phyloP scores from a whole-genome alignment of 2,797 vertebrate species.

The Emys orbicularis region DNA sequence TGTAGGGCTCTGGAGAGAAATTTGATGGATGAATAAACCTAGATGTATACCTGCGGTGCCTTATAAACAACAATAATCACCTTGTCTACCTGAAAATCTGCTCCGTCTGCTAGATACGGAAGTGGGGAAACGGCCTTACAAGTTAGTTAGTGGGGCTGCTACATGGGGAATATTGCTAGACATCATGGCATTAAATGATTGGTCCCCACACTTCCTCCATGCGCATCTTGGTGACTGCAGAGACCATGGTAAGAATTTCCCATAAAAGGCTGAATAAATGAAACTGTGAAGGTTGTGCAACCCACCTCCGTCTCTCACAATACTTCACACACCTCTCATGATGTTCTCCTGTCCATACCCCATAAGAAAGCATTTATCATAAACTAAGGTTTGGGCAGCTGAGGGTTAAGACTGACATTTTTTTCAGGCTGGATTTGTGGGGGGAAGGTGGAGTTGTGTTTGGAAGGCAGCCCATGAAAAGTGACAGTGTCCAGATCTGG shows the following conservation, averaged over 20 bases:
- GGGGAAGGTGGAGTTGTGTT: not conserved
- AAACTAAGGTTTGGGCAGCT: not conserved
- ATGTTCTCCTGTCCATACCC: too few relatives aligned
- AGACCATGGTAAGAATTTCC: not conserved
- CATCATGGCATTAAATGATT: not conserved
- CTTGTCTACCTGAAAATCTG: not conserved
- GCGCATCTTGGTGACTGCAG: not conserved
- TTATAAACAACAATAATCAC: not conserved
- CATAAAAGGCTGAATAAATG: not conserved
- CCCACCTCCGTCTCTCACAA: not conserved
- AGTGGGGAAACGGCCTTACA: not conserved
- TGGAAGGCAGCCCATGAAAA: not conserved
- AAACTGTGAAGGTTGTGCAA: not conserved
- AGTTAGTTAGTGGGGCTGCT: not conserved
- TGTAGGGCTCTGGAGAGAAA: not conserved
- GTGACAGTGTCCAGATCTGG: not conserved
- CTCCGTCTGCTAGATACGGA: not conserved
- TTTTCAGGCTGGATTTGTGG: not conserved
- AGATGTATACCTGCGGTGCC: accelerated
- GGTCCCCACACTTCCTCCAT: not conserved
- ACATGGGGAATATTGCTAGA: not conserved
- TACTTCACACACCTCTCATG: not conserved
- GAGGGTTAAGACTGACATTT: not conserved
- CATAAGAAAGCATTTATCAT: not conserved
- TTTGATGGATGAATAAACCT: not conserved